A percentile compares a stretch with the other conserved stretches of the same genome.
phyloP scores from a whole-genome alignment of 2,797 vertebrate genomes.

The Enteromius mattozi region DNA sequence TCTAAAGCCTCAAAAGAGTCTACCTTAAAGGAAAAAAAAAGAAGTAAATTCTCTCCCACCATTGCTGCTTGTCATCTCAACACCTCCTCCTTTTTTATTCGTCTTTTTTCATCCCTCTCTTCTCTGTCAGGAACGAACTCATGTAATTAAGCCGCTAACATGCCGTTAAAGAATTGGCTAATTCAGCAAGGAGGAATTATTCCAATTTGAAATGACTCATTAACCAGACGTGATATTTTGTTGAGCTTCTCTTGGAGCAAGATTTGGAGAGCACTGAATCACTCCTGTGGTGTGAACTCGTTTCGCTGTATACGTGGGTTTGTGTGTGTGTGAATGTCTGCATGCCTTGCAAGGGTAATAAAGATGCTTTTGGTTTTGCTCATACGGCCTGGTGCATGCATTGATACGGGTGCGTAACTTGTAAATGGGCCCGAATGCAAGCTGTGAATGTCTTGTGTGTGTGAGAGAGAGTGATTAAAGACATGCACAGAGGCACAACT shows the following conservation, averaged over 20 bases:
- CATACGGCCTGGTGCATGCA: conserved; percentile 18
- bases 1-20: conserved; percentile 22
- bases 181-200: conserved; percentile 86
- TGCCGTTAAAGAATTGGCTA: conserved; percentile 84
- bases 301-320: conserved; percentile 66
- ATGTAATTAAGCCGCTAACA: conserved; percentile 87
- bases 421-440: conserved; percentile 70
- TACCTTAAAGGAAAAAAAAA: neutral
- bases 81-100: conserved; percentile 14
- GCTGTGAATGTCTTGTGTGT: conserved; percentile 71
- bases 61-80: conserved; percentile 4
- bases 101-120: conserved; percentile 64
- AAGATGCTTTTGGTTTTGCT: conserved; percentile 49
- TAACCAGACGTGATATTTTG: conserved; percentile 83
- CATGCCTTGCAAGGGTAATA: conserved; percentile 29
- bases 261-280: conserved; percentile 78
- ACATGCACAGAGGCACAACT: conserved; percentile 48
- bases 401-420: conserved; percentile 46
- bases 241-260: conserved; percentile 76
- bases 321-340: conserved; percentile 55
- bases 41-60: neutral
- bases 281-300: conserved; percentile 69
- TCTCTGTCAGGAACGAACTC: conserved; percentile 77
- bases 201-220: conserved; percentile 85
- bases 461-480: conserved; percentile 64